Percentiles rank a stretch among this genome's conserved stretches.
Evolutionary conservation across 1,140 invertebrate genomes (phyloP).

Genomic region (Coptotermes formosanus): DNA sequence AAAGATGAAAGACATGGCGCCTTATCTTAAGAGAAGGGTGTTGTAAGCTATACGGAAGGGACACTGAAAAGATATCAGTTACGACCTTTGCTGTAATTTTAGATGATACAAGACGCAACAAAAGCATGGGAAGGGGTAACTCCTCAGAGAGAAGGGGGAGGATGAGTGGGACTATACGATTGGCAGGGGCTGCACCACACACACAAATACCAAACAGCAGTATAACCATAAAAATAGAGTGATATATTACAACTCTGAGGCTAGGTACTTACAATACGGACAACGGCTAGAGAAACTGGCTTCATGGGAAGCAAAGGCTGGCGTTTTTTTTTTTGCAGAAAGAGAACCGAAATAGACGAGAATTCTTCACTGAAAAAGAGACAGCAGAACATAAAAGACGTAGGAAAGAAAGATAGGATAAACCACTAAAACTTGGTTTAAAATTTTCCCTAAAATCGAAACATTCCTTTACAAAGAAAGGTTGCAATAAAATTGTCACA

Average conservation of each 20-base stretch:
- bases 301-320: not conserved
- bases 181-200: not conserved
- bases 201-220: not conserved
- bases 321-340: not conserved
- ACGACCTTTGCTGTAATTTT: not conserved
- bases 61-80: not conserved
- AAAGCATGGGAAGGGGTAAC: not conserved
- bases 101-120: not conserved
- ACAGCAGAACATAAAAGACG: not conserved
- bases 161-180: not conserved
- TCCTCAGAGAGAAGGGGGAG: not conserved
- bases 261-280: not conserved
- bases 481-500: constrained; percentile 2
- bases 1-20: not conserved
- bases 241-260: not conserved
- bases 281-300: not conserved
- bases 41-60: not conserved
- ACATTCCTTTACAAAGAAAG: not conserved
- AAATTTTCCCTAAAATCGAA: constrained; percentile 10
- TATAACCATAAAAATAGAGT: constrained; percentile 10
- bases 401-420: not conserved
- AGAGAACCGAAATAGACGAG: not conserved
- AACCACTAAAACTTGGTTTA: not conserved
- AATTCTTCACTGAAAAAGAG: too few species aligned
- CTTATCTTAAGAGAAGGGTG: not conserved